Evolutionary conservation across 2,797 vertebrate genomes (phyloP).

Genomic region (Falco concolor): DNA sequence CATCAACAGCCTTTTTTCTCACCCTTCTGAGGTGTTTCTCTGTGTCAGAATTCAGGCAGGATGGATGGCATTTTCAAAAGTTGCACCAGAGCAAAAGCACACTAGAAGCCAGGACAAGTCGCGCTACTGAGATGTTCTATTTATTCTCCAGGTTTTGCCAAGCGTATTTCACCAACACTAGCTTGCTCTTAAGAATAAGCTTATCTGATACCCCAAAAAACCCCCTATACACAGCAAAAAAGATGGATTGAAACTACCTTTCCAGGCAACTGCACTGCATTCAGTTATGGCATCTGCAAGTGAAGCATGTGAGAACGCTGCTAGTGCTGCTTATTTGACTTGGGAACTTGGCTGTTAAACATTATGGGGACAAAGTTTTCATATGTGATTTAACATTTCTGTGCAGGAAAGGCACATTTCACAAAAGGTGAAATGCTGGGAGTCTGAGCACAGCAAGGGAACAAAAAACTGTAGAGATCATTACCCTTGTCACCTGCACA

Average conservation of each 20-base stretch:
- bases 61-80: neutral
- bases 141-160: neutral
- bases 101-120: neutral
- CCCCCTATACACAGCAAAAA: neutral
- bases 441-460: neutral
- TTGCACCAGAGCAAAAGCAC: neutral
- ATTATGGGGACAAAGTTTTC: neutral
- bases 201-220: neutral
- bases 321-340: neutral
- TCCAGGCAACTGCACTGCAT: neutral
- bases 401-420: neutral
- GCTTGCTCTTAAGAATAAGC: neutral
- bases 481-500: neutral
- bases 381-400: neutral
- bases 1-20: neutral
- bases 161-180: neutral
- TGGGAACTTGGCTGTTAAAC: neutral
- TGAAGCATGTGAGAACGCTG: neutral
- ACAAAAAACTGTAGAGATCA: neutral
- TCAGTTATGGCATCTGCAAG: neutral
- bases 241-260: neutral
- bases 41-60: neutral
- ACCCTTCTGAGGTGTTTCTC: neutral
- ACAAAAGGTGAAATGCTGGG: neutral
- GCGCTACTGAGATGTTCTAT: neutral